Conservation (phyloP, 1,140 invertebrate species). For the Pomacea maculata region DNA sequence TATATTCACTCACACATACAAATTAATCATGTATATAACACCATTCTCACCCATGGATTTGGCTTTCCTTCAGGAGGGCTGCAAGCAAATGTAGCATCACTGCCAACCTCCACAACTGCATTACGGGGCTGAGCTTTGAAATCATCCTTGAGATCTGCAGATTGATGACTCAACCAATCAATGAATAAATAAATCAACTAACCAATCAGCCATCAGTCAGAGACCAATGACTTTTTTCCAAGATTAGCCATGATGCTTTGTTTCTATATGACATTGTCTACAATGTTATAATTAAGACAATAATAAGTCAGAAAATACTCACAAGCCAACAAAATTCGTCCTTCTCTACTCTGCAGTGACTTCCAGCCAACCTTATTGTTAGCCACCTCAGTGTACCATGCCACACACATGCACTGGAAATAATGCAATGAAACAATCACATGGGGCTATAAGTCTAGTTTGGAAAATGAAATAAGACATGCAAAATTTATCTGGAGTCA, state of each 20-base stretch:
- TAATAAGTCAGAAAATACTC: not conserved
- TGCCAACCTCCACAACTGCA: not conserved
- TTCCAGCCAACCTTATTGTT: not conserved
- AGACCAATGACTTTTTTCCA: too few species aligned
- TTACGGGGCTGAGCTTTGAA: constrained; percentile 20
- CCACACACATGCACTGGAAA: constrained; percentile 24
- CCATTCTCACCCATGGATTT: constrained; percentile 23
- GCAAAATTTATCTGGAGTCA: too few species aligned
- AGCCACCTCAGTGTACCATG: constrained; percentile 17
- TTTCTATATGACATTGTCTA: too few species aligned
- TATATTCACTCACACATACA: not conserved
- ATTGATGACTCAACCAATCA: too few species aligned
- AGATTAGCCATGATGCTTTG: too few species aligned
- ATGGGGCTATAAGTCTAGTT: too few species aligned
- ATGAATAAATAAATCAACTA: too few species aligned
- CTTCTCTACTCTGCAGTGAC: not conserved
- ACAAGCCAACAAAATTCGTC: constrained; percentile 12
- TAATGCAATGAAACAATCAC: not conserved
- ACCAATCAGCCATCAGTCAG: too few species aligned
- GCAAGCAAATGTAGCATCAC: constrained; percentile 15
- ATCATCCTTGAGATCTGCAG: constrained; percentile 18
- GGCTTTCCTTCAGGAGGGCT: constrained; percentile 24
- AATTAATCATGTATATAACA: not conserved
- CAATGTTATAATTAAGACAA: too few species aligned
- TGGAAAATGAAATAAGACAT: too few species aligned